Percentiles rank a stretch among this genome's conserved stretches.
Evolutionary conservation across 2,888 invertebrate genomes (phyloP).

Genomic region (Polyommatus icarus): DNA sequence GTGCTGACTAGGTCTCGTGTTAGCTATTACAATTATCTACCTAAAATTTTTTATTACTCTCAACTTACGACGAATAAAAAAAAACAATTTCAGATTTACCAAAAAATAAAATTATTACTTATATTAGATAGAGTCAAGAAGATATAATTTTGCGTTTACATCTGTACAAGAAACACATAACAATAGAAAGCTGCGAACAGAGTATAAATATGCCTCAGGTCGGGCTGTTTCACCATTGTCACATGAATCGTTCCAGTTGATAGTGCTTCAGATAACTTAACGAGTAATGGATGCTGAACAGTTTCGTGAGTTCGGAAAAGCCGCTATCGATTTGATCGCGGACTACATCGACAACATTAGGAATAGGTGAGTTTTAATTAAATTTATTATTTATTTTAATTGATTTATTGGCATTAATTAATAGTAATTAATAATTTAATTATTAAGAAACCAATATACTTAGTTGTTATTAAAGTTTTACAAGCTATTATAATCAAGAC

Average conservation of each 20-base stretch:
- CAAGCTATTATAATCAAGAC: background rate
- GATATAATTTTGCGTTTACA: background rate
- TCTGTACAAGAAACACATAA: constrained; percentile 8
- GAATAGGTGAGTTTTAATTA: constrained; percentile 80
- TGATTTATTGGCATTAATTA: background rate
- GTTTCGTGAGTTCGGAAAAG: constrained; percentile 91
- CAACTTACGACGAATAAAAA: background rate
- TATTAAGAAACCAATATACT: background rate
- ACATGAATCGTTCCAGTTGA: constrained; percentile 39
- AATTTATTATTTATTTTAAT: background rate
- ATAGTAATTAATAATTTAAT: background rate
- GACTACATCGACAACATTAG: constrained; percentile 93
- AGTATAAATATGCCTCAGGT: constrained; percentile 38
- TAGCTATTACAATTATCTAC: background rate
- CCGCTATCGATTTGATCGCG: constrained; percentile 93
- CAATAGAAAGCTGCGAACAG: constrained; percentile 39
- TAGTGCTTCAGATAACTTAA: constrained; percentile 37
- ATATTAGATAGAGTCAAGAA: background rate
- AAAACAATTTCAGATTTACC: background rate
- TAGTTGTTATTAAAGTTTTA: background rate
- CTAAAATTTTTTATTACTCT: background rate
- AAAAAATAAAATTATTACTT: background rate
- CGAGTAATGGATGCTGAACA: constrained; percentile 86
- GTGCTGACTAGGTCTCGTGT: background rate
- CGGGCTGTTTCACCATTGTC: constrained; percentile 57